Base-by-base conservation (phyloP, 2,888 invertebrate genomes). In the Eupsilia transversa region DNA sequence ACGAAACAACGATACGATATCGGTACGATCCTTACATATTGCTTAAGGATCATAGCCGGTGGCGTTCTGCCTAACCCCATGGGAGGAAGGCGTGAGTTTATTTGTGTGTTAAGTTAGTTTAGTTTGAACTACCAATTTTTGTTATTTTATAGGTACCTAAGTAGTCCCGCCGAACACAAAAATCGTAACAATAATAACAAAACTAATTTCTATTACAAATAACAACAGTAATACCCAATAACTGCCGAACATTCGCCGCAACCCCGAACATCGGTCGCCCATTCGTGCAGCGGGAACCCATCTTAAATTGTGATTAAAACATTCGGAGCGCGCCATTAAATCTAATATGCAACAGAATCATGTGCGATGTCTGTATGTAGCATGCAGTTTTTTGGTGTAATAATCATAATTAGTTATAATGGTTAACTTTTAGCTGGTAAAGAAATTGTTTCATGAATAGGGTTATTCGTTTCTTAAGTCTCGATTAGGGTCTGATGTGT, bases 331-430 rank as follows among this genome's bases (percentile, higher is more conserved):
- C 90, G 92, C 94, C 94, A 94, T 95, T 94, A 94, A 94, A 95
- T 95, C 94, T 95, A 94, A 95, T 94, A 95, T 94, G 94, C 94
- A 94, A 89, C 90, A 92, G 93, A 94, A 94, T 93, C 93, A 93
- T 92, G 92, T 87, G 91, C 90, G 90, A 91, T 92, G 92, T 91
- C 90, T 89, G 88, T 88, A 77, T 81, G 87, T 86, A 87, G 87
- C 89, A 90, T 93, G 89, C 91, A 92, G 91, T 91, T 92, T 94
- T 93, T 93, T 87, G 88, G 86, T 81, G 89, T 91, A 90, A 92
- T 91, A 90, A 92, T 92, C 88, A 90, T 93, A 92, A 94, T 92
- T 91, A 92, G 89, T 91, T 86, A 82, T 78, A 83, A 86, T 79
- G 60, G 81, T 80, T 77, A 66, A 75, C 64, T 76, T 77, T 79